A percentile compares a stretch with the other conserved stretches of the same genome.
Conservation (phyloP, 2,113 vertebrate genomes). For the Turdus rufiventris region DNA sequence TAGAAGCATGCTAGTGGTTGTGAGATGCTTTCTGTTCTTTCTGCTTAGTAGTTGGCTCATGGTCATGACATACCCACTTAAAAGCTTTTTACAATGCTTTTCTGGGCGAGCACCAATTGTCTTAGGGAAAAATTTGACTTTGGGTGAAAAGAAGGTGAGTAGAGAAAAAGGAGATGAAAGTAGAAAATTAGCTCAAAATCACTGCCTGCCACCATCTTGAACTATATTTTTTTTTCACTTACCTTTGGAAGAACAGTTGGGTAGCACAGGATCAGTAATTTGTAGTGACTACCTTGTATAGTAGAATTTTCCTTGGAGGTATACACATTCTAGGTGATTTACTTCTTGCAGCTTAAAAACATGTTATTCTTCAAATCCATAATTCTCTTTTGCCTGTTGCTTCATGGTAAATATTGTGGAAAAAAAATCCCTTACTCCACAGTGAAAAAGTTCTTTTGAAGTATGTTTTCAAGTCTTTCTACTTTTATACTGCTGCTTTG, state of each 20-base stretch:
- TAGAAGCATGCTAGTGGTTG: neutral
- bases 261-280: neutral
- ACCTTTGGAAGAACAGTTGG: neutral
- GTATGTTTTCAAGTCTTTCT: neutral
- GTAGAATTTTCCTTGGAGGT: neutral
- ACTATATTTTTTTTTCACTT: neutral
- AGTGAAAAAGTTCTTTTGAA: neutral
- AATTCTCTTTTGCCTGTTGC: neutral
- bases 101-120: neutral
- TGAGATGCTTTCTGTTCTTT: neutral
- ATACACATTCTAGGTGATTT: neutral
- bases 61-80: neutral
- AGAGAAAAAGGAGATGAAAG: neutral
- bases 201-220: neutral
- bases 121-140: neutral
- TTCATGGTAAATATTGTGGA: neutral
- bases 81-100: neutral
- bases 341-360: neutral
- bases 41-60: neutral
- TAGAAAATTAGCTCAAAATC: neutral
- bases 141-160: neutral
- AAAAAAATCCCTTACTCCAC: fast-evolving
- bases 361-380: neutral
- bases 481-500: neutral
- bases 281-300: neutral